phyloP scores from a whole-genome alignment of 2,888 invertebrate species.

The Asteroscopus sphinx region DNA sequence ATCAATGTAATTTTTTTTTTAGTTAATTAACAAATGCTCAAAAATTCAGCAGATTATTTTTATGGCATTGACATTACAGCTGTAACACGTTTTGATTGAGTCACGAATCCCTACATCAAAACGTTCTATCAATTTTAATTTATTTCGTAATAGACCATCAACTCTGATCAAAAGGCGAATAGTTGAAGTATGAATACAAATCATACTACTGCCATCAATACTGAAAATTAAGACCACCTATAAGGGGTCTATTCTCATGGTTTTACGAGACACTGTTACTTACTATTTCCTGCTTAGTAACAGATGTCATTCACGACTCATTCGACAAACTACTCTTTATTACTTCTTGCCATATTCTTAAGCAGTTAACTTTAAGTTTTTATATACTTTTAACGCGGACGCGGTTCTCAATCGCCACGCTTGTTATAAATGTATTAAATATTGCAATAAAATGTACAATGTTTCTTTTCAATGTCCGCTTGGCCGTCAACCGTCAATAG shows the following conservation, averaged over 20 bases:
- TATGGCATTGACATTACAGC: not conserved
- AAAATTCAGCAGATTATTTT: too few relatives aligned
- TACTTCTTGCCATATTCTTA: slow-evolving; percentile 65
- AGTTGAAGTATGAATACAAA: slow-evolving; percentile 5
- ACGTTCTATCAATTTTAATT: slow-evolving; percentile 17
- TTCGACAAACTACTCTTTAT: slow-evolving; percentile 55
- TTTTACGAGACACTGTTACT: slow-evolving; percentile 44
- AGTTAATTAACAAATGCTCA: too few relatives aligned
- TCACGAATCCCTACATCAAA: slow-evolving; percentile 1
- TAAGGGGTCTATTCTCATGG: slow-evolving; percentile 41
- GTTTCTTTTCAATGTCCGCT: slow-evolving; percentile 48
- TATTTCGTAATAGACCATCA: not conserved
- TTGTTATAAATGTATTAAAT: slow-evolving; percentile 52
- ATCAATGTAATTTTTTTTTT: too few relatives aligned
- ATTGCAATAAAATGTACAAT: slow-evolving; percentile 57
- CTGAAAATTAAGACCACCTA: slow-evolving; percentile 28
- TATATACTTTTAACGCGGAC: slow-evolving; percentile 45
- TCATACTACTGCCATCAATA: slow-evolving; percentile 5
- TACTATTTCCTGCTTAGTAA: slow-evolving; percentile 58
- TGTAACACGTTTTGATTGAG: not conserved
- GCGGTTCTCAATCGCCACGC: slow-evolving; percentile 47
- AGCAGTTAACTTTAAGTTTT: slow-evolving; percentile 51
- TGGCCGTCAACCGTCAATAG: slow-evolving; percentile 19
- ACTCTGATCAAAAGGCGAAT: slow-evolving; percentile 7
- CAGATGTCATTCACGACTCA: slow-evolving; percentile 68